These are phyloP conservation scores for Heliangelus exortis DNA, from an alignment of 2,797 vertebrate genomes.

Conservation along the genomic window DNA sequence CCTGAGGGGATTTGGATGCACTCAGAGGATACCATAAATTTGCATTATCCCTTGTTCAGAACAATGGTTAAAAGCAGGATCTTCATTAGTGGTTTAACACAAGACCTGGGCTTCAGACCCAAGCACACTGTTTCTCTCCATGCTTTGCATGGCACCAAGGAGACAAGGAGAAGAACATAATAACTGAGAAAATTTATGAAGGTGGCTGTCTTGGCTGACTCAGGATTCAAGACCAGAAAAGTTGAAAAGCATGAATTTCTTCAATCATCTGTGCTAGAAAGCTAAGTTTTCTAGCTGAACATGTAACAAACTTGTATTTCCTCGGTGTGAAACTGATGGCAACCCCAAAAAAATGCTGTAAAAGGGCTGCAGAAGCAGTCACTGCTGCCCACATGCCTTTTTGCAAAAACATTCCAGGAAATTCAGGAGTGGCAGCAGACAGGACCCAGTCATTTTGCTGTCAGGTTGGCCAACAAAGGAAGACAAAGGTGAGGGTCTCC, in stretches of 20 bases:
- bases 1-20: not conserved
- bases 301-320: not conserved
- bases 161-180: not conserved
- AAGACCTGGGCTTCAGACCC: not conserved
- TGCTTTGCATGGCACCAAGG: not conserved
- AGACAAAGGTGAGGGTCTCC: not conserved
- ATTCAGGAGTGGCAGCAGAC: not conserved
- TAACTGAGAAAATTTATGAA: not conserved
- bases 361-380: not conserved
- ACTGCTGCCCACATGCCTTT: not conserved
- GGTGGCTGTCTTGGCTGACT: not conserved
- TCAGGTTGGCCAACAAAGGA: not conserved
- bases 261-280: not conserved
- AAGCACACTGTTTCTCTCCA: not conserved
- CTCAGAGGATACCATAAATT: not conserved
- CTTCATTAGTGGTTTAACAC: not conserved
- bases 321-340: not conserved
- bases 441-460: not conserved
- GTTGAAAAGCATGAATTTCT: not conserved
- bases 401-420: not conserved
- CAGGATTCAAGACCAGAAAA: not conserved
- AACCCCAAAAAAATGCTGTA: not conserved
- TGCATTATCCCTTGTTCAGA: fast-evolving
- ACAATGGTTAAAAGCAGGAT: not conserved
- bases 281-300: not conserved